Base-by-base conservation (phyloP, 2,888 invertebrate species). In the Orthosia gothica region DNA sequence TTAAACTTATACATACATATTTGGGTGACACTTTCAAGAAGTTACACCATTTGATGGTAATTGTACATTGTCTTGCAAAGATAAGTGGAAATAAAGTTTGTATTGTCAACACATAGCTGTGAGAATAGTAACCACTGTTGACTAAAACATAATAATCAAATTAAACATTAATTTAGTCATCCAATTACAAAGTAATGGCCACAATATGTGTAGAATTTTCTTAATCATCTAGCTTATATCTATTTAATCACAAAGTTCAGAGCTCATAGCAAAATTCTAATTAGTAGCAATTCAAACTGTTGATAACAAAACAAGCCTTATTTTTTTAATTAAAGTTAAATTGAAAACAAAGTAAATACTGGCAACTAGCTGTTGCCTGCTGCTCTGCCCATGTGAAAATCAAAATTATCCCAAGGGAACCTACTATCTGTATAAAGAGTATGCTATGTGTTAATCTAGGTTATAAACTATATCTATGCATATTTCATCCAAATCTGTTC, bases 51-150 rank as follows among this genome's bases (percentile, higher is more conserved):
- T 76, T 57, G 20, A 50, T 77, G 45, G 54, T 55, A 58, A 73
- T 73, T 83, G 69, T 79, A 76, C 76, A 83, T 71, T 83, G 70
- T 82, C 12, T 76, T 79, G 55, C 50, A 59, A 55, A 71, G 62
- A 62, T 66, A 68, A 69, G 78, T 78, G 68, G 74, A 82, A 82
- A 74, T 82, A 82, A 71, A 83, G 62, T 71, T 69, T 66, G 76
- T 72, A 71, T 82, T 82, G 80, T 82, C 71, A 71, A 82, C 75
- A 79, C 59, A 59, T 76, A 47, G 32, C 68, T 65, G 74, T 74
- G 65, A 67, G 75, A 63, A 69, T 66, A 82, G 68, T 78, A 69
- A 63, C 55, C 70, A 64, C 47, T 75, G 83, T 83, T 83, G 83
- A 79, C 69, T 69, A 32, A 69, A 66, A 67, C 52, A 68, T 69